Evolutionary conservation across 1,140 invertebrate genomes (phyloP), one percentile per base, ranked within the genome.

Genomic region (Galleria mellonella): DNA sequence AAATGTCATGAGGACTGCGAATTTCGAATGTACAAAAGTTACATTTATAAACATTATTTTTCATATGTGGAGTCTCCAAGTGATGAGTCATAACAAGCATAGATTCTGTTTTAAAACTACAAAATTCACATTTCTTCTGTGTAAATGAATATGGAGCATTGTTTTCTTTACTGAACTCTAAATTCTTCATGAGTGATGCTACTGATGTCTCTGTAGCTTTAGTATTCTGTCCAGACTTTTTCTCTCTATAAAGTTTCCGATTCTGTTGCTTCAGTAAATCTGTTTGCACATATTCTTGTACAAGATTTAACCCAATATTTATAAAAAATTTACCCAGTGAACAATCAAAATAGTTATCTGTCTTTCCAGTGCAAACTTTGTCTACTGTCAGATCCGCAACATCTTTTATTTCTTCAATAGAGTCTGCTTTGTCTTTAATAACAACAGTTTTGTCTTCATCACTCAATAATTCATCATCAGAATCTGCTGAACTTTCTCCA

Each of bases 81-180:
- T 99, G 97, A 77, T 95, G 92, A 17, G 93, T 90, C 91, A 98
- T 92, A 4, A 94, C 94, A 52, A 97, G 84, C 0, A 88, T 82
- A 9, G 96, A 98, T 82, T 98, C 96, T 0, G 96, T 96, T 82
- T 95, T 95, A 87, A 98, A 99, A 74, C 89, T 95, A 87, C 97
- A 99, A 67, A 92, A 93, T 69, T 95, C 91, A 86, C 96, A 98
- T 73, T 95, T 96, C 62, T 93, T 93, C 72, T 92, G 88, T 51
- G 90, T 88, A 67, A 93, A 90, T 56, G 91, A 90, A 77, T 95
- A 96, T 47, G 94, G 94, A 62, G 93, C 91, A 72, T 98, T 97
- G 72, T 94, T 95, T 75, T 94, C 93, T 86, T 96, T 96, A 68
- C 93, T 96, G 64, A 93, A 92, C 74, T 95, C 92, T 63, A 96